These are phyloP conservation scores for Lepidostoma basale DNA, from an alignment of 1,140 invertebrate genomes.

Conservation along the genomic window DNA sequence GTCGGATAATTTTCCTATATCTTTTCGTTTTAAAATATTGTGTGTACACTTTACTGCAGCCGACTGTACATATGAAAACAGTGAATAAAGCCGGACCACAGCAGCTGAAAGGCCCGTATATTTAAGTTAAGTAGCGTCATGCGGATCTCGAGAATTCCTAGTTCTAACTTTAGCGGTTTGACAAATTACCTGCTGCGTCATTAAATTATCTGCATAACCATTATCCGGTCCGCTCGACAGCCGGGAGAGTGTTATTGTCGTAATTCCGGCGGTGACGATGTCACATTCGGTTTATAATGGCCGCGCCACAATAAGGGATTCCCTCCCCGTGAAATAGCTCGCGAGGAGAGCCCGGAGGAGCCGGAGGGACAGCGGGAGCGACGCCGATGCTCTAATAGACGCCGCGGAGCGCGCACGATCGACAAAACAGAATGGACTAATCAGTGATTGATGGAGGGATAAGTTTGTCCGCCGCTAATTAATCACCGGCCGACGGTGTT, in stretches of 20 bases:
- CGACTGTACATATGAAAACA: no score
- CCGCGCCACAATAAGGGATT: not conserved
- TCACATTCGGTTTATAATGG: constrained; percentile 26
- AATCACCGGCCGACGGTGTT: constrained; percentile 38
- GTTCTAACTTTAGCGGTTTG: constrained; percentile 28
- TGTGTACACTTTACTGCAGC: no score
- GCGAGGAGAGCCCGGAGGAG: not conserved
- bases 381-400: not conserved
- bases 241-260: constrained; percentile 21
- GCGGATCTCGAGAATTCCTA: not conserved
- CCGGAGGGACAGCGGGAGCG: not conserved
- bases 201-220: constrained; percentile 36
- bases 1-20: no score
- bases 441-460: constrained; percentile 43
- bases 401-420: constrained; percentile 31
- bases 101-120: no score
- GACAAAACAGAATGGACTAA: constrained; percentile 44
- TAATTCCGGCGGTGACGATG: constrained; percentile 31
- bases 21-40: no score
- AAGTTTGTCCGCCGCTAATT: constrained; percentile 41
- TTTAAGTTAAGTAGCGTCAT: no score
- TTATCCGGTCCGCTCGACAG: constrained; percentile 21
- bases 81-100: no score
- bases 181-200: constrained; percentile 40
- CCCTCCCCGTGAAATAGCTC: constrained; percentile 1